These are phyloP conservation scores for Myotis findleyi DNA, from an alignment of 2,797 vertebrate species.

Conservation along the genomic window DNA sequence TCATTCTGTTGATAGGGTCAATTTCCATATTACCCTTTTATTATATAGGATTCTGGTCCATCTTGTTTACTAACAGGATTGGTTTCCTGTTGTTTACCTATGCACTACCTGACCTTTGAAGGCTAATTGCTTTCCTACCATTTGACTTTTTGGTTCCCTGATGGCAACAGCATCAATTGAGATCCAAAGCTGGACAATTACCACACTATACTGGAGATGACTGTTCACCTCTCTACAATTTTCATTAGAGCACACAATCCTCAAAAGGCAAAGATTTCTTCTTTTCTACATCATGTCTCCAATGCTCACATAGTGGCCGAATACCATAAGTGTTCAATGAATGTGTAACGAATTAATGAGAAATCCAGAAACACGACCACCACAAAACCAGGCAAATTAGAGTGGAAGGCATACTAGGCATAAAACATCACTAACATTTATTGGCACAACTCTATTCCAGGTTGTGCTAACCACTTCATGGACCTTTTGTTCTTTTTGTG, in stretches of 20 bases:
- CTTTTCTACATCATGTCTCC: neutral
- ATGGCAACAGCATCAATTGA: neutral
- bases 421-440: neutral
- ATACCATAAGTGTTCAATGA: neutral
- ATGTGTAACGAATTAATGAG: neutral
- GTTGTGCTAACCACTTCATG: neutral
- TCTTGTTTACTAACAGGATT: neutral
- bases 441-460: neutral
- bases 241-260: neutral
- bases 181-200: neutral
- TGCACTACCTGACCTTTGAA: neutral
- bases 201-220: rapidly evolving
- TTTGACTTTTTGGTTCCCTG: neutral
- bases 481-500: neutral
- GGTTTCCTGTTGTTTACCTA: neutral
- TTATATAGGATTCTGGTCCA: neutral
- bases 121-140: neutral
- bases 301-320: neutral
- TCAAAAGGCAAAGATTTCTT: neutral
- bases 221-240: neutral
- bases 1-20: too few relatives aligned
- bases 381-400: neutral
- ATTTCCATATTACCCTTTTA: too few relatives aligned
- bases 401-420: neutral
- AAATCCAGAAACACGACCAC: neutral